Base-by-base conservation (phyloP, 2,113 vertebrate genomes). In the Balaeniceps rex region DNA sequence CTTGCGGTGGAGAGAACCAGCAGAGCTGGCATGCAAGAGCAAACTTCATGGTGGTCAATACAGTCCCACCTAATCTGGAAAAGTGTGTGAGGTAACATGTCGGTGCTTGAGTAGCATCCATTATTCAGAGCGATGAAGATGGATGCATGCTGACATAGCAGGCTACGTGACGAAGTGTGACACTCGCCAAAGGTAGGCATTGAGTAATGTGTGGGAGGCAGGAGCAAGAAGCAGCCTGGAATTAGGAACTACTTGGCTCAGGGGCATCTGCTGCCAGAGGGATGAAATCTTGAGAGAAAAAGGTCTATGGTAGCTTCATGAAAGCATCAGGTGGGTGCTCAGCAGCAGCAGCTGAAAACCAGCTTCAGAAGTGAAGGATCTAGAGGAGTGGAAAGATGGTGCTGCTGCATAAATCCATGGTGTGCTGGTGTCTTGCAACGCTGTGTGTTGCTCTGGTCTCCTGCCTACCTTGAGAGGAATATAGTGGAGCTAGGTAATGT, bases 41-140 rank as follows among this genome's bases (percentile, higher is more conserved):
- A 7, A 63, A 6, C 19, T 12, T 9, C 0, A 0, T 66, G 47
- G 44, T 85, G 36, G 16, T 79, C 47, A 22, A 0, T 21, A 3
- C 4, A 34, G 76, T n/a, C 42, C 7, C 31, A n/a, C 12, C 18
- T 76, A 40, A 29, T 15, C 15, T 29, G 47, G 65, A 71, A 57
- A 33, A 40, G 61, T 17, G 8, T 5, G 2, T 25, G 40, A 71
- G n/a, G 24, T 24, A 14, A 46, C 5, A 1, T 31, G 49, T 83
- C 1, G 1, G 28, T 72, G 40, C 46, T 38, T 36, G 58, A 42
- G 34, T 52, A 63, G 55, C 47, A 29, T 29, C 24, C 5, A 1
- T 19, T 78, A 9, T 11, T 61, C 15, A 19, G 25, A 33, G 10
- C 1, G 4, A 11, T 66, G 42, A 40, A 55, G 47, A 23, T 11